These are phyloP conservation scores for Heliconius sara DNA, from an alignment of 2,888 invertebrate genomes.

Conservation along the genomic window DNA sequence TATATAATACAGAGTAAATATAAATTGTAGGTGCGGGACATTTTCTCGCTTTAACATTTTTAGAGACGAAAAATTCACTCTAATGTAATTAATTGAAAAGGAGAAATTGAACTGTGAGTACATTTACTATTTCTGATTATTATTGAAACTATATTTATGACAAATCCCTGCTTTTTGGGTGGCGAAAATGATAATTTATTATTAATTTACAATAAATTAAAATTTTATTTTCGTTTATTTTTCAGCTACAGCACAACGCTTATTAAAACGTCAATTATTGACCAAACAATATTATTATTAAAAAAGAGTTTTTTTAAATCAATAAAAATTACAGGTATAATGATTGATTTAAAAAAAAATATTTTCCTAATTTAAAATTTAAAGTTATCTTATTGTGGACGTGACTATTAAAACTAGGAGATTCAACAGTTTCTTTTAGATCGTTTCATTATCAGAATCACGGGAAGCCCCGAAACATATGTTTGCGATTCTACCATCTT, in stretches of 20 bases:
- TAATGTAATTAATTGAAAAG: not conserved
- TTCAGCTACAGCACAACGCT: not conserved
- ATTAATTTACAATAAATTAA: no score
- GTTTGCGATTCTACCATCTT: not conserved
- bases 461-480: conserved; percentile 10
- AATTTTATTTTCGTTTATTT: no score
- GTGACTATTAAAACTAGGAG: not conserved
- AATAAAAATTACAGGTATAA: no score
- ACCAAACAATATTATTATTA: not conserved
- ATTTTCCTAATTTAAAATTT: not conserved
- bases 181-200: no score
- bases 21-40: not conserved
- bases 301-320: no score
- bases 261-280: not conserved
- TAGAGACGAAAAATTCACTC: not conserved
- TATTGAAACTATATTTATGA: not conserved
- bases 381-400: not conserved
- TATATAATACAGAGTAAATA: not conserved
- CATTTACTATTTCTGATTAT: not conserved
- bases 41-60: not conserved
- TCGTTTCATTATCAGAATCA: not conserved
- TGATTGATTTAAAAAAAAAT: no score
- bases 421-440: not conserved
- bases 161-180: not conserved
- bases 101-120: conserved; percentile 9